Evolutionary conservation across 2,113 vertebrate species (phyloP), one percentile per base, ranked within the genome.

Genomic region (Labeo rohita): DNA sequence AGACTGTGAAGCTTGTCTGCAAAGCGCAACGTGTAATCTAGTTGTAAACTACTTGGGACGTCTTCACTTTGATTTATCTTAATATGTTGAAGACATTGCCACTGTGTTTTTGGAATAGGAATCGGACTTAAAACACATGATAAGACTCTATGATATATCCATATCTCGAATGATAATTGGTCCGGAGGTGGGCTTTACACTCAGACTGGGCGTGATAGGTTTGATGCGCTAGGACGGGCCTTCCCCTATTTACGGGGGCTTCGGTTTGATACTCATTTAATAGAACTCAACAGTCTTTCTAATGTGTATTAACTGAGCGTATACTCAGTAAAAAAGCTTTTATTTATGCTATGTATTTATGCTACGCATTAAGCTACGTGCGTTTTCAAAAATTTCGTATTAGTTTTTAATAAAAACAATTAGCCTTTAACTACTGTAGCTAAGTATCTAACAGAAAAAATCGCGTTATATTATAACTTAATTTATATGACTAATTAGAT

Each of bases 111-210:
- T 91, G 85, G 83, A 87, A 49, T 86, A 74, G 87, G 89, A 91
- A 87, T 90, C 89, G 70, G 81, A 83, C 52, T 85, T 91, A 73
- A 86, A 88, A 93, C 92, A 90, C 93, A 91, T 89, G 88, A 84
- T 47, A 81, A 66, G 87, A 89, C 88, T 78, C 91, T 92, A 88
- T 93, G 91, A 95, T 94, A 94, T 94, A 93, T 94, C 93, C 92
- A 94, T 94, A 93, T 92, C 45, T 87, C 82, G 72, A 87, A 86
- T 91, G 89, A 86, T 93, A 91, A 90, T 93, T 89, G 92, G 90
- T 61, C 89, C 18, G 79, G 92, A 91, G 90, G 93, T 94, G 88
- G 92, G 90, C 92, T 92, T 92, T 89, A 89, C 82, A 86, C 85
- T 13, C 43, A 84, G 80, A 50, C 23, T 80, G 84, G 56, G 80